A percentile compares a stretch with the other conserved stretches of the same genome.
Conservation (phyloP, 2,113 vertebrate species). For the Brachirus orientalis region DNA sequence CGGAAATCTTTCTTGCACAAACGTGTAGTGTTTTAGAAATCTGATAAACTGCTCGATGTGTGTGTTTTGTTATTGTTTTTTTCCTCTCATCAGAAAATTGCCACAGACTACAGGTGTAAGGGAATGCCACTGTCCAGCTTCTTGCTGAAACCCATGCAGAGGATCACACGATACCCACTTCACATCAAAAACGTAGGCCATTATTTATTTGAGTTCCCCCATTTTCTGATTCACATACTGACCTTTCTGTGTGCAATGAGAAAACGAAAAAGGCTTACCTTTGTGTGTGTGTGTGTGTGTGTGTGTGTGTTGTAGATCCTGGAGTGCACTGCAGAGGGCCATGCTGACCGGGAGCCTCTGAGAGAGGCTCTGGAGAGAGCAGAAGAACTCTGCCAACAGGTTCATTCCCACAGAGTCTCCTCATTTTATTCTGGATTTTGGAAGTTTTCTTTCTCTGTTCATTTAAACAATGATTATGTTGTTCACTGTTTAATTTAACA, state of each 20-base stretch:
- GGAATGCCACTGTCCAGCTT: slow-evolving; percentile 99
- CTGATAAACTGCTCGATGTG: not conserved
- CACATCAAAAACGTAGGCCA: slow-evolving; percentile 93
- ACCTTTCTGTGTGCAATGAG: not conserved
- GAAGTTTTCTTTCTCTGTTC: not conserved
- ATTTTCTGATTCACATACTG: not conserved
- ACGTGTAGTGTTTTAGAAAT: not conserved
- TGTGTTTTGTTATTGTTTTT: slow-evolving; percentile 8
- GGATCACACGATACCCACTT: slow-evolving; percentile 97
- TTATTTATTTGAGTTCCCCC: not conserved
- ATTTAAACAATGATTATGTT: not conserved
- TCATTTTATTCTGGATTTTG: not conserved
- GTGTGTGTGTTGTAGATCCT: slow-evolving; percentile 83
- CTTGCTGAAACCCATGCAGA: slow-evolving; percentile 97
- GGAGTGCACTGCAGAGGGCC: slow-evolving; percentile 90
- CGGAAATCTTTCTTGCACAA: too few species aligned
- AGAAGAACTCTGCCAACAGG: slow-evolving; percentile 89
- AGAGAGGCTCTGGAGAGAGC: slow-evolving; percentile 90
- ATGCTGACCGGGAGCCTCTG: slow-evolving; percentile 84
- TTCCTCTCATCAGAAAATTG: slow-evolving; percentile 86
- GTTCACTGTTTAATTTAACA: slow-evolving; percentile 55
- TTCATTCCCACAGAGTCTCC: slow-evolving; percentile 12
- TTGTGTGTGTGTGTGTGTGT: not conserved
- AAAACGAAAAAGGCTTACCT: not conserved
- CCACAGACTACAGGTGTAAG: slow-evolving; percentile 93